These are phyloP conservation scores for Aldabrachelys gigantea DNA, from an alignment of 2,113 vertebrate species.

Conservation along the genomic window DNA sequence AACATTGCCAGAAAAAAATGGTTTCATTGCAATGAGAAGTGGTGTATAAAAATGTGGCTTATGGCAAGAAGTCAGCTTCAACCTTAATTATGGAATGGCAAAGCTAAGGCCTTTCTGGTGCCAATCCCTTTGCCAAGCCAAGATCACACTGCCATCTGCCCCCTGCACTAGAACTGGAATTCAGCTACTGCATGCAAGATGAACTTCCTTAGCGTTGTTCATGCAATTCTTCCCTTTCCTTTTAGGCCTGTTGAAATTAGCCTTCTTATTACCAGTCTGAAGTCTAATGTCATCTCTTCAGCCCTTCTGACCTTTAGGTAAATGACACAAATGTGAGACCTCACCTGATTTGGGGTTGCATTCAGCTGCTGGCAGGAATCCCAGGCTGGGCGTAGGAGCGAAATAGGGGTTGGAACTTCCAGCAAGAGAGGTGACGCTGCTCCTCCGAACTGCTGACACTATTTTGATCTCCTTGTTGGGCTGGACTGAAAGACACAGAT, in stretches of 20 bases:
- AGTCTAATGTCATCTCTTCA: not conserved
- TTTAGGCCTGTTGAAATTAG: not conserved
- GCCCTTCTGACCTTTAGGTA: not conserved
- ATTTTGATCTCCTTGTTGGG: slow-evolving; percentile 79
- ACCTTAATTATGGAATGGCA: not conserved
- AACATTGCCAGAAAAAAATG: not conserved
- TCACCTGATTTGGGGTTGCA: slow-evolving; percentile 90
- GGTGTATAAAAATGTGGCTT: not conserved
- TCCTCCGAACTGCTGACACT: slow-evolving; percentile 68
- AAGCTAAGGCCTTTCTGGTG: not conserved
- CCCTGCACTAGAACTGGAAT: not conserved
- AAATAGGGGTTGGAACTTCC: slow-evolving; percentile 75
- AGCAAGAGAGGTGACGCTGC: slow-evolving; percentile 78
- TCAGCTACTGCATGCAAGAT: too few relatives aligned
- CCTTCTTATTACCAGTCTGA: not conserved
- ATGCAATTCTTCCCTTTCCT: not conserved
- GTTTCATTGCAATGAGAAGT: not conserved
- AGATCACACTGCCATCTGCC: not conserved
- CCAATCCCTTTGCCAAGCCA: not conserved
- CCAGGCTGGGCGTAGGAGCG: slow-evolving; percentile 42
- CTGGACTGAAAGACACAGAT: slow-evolving; percentile 68
- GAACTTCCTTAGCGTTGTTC: not conserved
- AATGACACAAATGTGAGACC: not conserved
- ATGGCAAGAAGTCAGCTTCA: not conserved
- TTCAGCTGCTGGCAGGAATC: slow-evolving; percentile 66